Evolutionary conservation across 1,140 invertebrate species (phyloP).

Genomic region (Cherax quadricarinatus): DNA sequence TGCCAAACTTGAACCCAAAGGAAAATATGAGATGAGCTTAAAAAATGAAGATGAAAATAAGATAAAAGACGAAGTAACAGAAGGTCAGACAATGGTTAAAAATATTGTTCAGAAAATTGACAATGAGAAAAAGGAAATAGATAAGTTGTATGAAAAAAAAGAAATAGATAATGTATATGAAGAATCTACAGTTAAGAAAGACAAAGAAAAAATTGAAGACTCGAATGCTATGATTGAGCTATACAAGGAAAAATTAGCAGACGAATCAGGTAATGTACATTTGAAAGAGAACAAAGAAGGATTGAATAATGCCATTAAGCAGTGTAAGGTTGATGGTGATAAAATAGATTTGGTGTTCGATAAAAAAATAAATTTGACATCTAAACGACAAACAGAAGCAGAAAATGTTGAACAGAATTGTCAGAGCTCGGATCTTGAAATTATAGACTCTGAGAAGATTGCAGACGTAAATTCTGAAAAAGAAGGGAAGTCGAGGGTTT

Average conservation of each 20-base stretch:
- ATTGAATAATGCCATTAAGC: neutral
- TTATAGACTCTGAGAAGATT: neutral
- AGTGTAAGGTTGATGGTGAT: neutral
- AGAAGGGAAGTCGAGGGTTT: conserved; percentile 52
- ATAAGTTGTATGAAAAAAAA: neutral
- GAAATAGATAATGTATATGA: neutral
- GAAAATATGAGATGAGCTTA: neutral
- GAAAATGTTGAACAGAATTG: neutral
- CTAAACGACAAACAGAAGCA: neutral
- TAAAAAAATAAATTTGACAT: neutral
- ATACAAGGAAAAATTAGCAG: neutral
- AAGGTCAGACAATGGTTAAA: neutral
- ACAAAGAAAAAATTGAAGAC: neutral
- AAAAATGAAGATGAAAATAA: conserved; percentile 4
- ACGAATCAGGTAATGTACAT: neutral
- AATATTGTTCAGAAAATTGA: neutral
- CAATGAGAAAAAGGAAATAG: neutral
- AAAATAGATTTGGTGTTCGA: neutral
- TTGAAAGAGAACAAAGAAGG: neutral
- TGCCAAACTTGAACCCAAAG: neutral
- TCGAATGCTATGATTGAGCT: neutral
- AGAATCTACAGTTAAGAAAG: neutral
- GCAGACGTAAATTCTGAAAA: neutral
- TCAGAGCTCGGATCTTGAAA: neutral
- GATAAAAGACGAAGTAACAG: neutral